Percentiles rank a stretch among this genome's conserved stretches.
Conservation (phyloP, 2,888 invertebrate species). For the Apotomis capreana region DNA sequence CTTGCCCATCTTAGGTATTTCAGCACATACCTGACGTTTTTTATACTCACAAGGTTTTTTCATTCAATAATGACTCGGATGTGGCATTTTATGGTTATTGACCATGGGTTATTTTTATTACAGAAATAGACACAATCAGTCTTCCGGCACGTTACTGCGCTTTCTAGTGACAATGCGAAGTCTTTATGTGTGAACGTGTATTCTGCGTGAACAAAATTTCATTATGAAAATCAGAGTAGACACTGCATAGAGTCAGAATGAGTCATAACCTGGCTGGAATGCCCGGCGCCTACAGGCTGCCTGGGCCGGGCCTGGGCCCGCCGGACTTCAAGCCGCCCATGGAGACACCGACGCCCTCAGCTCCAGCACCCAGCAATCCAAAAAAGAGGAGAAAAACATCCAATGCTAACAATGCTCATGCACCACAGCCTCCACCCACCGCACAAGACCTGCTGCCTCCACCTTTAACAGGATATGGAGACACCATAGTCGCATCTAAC, state of each 20-base stretch:
- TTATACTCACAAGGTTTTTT: conserved; percentile 15
- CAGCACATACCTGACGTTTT: conserved; percentile 3
- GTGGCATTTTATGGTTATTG: conserved; percentile 42
- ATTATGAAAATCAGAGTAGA: conserved; percentile 73
- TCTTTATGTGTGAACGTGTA: conserved; percentile 64
- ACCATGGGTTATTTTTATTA: conserved; percentile 62
- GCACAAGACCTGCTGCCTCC: conserved; percentile 92
- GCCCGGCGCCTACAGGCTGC: conserved; percentile 89
- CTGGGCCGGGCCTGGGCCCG: conserved; percentile 87
- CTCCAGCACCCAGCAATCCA: conserved; percentile 91
- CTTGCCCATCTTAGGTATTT: conserved; percentile 28
- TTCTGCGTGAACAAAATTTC: conserved; percentile 56
- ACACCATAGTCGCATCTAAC: conserved; percentile 96
- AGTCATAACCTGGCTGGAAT: conserved; percentile 92
- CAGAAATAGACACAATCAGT: conserved; percentile 78
- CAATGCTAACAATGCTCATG: conserved; percentile 85
- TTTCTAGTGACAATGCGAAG: conserved; percentile 75
- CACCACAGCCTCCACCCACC: conserved; percentile 88
- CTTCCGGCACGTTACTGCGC: conserved; percentile 72
- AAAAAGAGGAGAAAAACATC: conserved; percentile 94
- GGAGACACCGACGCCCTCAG: conserved; percentile 87
- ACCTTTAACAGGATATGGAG: conserved; percentile 94
- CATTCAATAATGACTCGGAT: conserved; percentile 19
- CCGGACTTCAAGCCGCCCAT: conserved; percentile 89
- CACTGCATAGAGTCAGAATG: conserved; percentile 81